Conservation (phyloP, 2,113 vertebrate species). For the Cryptoleucopteryx plumbea region DNA sequence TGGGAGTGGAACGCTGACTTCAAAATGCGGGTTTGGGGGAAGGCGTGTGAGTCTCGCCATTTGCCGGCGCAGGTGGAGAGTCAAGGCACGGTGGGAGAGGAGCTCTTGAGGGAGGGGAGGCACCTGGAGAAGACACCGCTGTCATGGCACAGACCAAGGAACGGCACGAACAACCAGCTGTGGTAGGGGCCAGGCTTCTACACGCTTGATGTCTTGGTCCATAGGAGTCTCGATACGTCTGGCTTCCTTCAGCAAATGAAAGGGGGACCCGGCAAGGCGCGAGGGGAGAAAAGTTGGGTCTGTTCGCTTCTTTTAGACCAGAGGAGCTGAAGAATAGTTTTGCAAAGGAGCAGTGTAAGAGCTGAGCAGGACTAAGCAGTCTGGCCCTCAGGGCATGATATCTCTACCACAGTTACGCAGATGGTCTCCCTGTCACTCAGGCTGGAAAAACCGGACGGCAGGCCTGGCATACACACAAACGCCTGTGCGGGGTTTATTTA, state of each 20-base stretch:
- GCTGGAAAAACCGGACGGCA: background rate
- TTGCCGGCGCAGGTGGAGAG: background rate
- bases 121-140: background rate
- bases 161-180: background rate
- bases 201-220: background rate
- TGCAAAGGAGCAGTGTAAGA: background rate
- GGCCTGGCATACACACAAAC: background rate
- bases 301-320: background rate
- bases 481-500: background rate
- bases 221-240: background rate
- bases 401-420: background rate
- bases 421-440: slow-evolving; percentile 1
- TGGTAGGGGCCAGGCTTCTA: background rate
- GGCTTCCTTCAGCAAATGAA: background rate
- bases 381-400: background rate
- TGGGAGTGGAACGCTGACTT: background rate
- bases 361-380: background rate
- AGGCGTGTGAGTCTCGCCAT: background rate
- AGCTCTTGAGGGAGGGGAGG: background rate
- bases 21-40: background rate
- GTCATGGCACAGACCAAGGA: background rate
- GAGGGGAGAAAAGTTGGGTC: background rate
- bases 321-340: background rate
- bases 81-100: background rate
- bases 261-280: background rate